Evolutionary conservation across 1,140 invertebrate genomes (phyloP), one percentile per base, ranked within the genome.

Genomic region (Pseudomyrmex concolor): DNA sequence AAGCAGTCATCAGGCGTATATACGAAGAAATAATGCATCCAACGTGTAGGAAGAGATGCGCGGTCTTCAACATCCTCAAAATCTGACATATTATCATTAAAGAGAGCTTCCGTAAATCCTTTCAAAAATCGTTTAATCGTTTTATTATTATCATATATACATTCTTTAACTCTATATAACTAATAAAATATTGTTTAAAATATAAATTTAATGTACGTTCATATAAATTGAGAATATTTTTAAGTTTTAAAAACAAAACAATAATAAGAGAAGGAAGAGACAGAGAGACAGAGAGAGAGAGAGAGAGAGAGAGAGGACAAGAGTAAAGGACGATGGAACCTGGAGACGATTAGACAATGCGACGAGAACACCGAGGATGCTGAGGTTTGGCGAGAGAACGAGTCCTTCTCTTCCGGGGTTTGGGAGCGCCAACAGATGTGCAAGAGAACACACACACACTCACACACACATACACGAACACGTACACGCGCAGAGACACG

Each of bases 381-480:
- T 71, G 71, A 72, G 85, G 77, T 82, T 84, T 81, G 62, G 70
- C 77, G 77, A 64, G 71, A 64, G 71, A 64, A 66, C 60, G 76
- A 57, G 72, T 86, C 85, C 82, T 76, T 64, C 82, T 71, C 84
- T 80, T 59, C 60, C 60, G 73, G 73, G 84, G 88, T 91, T 93
- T 93, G 92, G 89, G 92, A 93, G 92, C 89, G 83, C 84, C 86
- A 82, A 93, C 93, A 94, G 93, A 94, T 94, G 93, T 93, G 92
- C 89, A 59, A 19, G 34, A 48, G n/a, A 45, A 50, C 82, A 70
- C 68, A 64, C 25, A 13, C 34, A 68, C 15, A 34, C 57, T 43
- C 77, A 70, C 68, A 60, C 25, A 13, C 34, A 68, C 9, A 22
- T 15, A 34, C 17, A 51, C n/a, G 57, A 15, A 62, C 81, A 9